A percentile compares a stretch with the other conserved stretches of the same genome.
Evolutionary conservation across 2,888 invertebrate genomes (phyloP).

Genomic region (Eudasyphora cyanicolor): DNA sequence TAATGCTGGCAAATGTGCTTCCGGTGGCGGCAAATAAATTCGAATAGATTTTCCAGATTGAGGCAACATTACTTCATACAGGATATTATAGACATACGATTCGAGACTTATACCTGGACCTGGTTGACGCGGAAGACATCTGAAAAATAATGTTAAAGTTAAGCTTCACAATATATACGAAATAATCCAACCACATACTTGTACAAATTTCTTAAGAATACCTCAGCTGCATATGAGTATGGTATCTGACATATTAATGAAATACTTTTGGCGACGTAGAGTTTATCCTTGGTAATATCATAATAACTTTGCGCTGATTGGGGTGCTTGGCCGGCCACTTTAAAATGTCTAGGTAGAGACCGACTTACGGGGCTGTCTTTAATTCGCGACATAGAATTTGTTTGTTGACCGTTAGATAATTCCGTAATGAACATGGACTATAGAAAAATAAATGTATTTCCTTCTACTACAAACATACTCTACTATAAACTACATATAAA

Average conservation of each 20-base stretch:
- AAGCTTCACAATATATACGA: slow-evolving; percentile 25
- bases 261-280: slow-evolving; percentile 97
- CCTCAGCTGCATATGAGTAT: slow-evolving; percentile 91
- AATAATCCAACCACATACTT: slow-evolving; percentile 83
- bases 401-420: slow-evolving; percentile 89
- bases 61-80: slow-evolving; percentile 96
- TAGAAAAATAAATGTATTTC: slow-evolving; percentile 43
- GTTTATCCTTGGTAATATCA: slow-evolving; percentile 95
- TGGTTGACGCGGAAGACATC: slow-evolving; percentile 89
- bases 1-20: slow-evolving; percentile 85
- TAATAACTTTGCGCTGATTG: slow-evolving; percentile 92
- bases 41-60: slow-evolving; percentile 92
- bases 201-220: slow-evolving; percentile 93
- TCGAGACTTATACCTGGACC: slow-evolving; percentile 91
- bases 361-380: slow-evolving; percentile 88
- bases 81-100: slow-evolving; percentile 95
- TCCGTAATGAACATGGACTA: slow-evolving; percentile 95
- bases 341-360: slow-evolving; percentile 94
- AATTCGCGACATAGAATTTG: slow-evolving; percentile 83
- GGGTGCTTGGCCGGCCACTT: slow-evolving; percentile 88
- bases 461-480: not conserved
- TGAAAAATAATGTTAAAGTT: slow-evolving; percentile 71
- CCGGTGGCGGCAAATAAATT: slow-evolving; percentile 86
- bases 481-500: slow-evolving; percentile 10
- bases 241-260: slow-evolving; percentile 95